These are phyloP conservation scores for Trissoscelio sp. DNA, from an alignment of 2,888 invertebrate species.

Conservation along the genomic window DNA sequence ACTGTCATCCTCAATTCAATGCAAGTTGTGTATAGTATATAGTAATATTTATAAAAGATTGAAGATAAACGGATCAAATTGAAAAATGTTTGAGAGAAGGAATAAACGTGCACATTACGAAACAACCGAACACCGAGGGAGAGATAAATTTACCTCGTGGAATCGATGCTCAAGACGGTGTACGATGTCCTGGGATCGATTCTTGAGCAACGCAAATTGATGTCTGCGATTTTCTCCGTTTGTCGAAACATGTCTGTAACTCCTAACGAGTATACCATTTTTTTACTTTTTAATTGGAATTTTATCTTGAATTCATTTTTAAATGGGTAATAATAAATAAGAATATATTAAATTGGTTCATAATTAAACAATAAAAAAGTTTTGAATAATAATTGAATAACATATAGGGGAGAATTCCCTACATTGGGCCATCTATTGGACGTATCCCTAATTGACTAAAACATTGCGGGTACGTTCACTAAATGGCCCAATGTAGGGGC, in stretches of 20 bases:
- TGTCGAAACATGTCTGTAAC: conserved; percentile 70
- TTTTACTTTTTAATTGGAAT: not conserved
- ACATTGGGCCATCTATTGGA: too few relatives aligned
- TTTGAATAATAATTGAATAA: too few relatives aligned
- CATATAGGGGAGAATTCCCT: too few relatives aligned
- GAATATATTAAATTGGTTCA: too few relatives aligned
- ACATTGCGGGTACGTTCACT: too few relatives aligned
- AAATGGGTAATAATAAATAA: too few relatives aligned
- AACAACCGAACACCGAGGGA: conserved; percentile 53
- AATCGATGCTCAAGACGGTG: conserved; percentile 78
- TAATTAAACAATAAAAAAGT: too few relatives aligned
- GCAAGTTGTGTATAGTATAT: not conserved
- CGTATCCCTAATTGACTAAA: too few relatives aligned
- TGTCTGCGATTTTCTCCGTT: conserved; percentile 76
- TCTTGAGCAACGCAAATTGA: conserved; percentile 69
- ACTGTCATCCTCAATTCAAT: too few relatives aligned
- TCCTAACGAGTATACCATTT: conserved; percentile 50
- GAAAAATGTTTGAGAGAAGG: not conserved
- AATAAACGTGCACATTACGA: conserved; percentile 35
- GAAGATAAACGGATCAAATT: not conserved
- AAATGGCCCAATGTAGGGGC: too few relatives aligned
- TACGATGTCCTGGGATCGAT: conserved; percentile 69
- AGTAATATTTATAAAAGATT: not conserved
- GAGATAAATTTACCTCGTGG: conserved; percentile 76
- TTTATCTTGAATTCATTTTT: not conserved